Conservation (phyloP, 2,888 invertebrate species). For the Gymnoscelis rufifasciata region DNA sequence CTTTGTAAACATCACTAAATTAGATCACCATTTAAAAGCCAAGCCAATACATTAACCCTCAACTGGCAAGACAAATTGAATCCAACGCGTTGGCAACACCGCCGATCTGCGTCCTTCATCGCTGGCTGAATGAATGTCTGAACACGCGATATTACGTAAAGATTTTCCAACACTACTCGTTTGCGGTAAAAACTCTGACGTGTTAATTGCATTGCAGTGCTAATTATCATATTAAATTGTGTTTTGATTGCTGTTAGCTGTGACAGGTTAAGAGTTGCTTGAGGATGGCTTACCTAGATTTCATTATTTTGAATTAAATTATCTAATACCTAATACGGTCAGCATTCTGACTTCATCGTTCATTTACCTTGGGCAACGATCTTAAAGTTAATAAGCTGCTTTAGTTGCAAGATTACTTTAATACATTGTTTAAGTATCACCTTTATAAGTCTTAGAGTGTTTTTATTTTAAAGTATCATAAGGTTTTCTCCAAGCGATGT, state of each 20-base stretch:
- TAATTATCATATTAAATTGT: conserved; percentile 56
- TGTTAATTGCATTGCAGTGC: conserved; percentile 67
- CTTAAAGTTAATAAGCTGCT: too few relatives aligned
- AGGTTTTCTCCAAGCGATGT: too few relatives aligned
- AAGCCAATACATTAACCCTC: conserved; percentile 1
- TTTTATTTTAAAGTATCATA: too few relatives aligned
- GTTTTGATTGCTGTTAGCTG: conserved; percentile 43
- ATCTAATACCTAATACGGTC: too few relatives aligned
- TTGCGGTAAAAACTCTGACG: conserved; percentile 66
- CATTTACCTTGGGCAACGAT: too few relatives aligned
- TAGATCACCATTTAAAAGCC: conserved; percentile 2
- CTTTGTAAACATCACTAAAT: neutral
- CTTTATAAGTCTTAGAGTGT: too few relatives aligned
- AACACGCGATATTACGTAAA: conserved; percentile 73
- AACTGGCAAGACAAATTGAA: conserved; percentile 13
- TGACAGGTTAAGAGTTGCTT: too few relatives aligned
- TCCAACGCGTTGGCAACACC: conserved; percentile 25
- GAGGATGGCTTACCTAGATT: too few relatives aligned
- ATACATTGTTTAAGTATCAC: too few relatives aligned
- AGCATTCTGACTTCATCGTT: too few relatives aligned
- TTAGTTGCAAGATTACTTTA: too few relatives aligned
- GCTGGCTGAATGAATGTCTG: conserved; percentile 61
- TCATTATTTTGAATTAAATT: too few relatives aligned
- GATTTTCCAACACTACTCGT: conserved; percentile 60
- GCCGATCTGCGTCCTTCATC: conserved; percentile 29